Percentiles rank a stretch among this genome's conserved stretches.
phyloP scores from a whole-genome alignment of 1,140 invertebrate species.

The Oryctes rhinoceros region DNA sequence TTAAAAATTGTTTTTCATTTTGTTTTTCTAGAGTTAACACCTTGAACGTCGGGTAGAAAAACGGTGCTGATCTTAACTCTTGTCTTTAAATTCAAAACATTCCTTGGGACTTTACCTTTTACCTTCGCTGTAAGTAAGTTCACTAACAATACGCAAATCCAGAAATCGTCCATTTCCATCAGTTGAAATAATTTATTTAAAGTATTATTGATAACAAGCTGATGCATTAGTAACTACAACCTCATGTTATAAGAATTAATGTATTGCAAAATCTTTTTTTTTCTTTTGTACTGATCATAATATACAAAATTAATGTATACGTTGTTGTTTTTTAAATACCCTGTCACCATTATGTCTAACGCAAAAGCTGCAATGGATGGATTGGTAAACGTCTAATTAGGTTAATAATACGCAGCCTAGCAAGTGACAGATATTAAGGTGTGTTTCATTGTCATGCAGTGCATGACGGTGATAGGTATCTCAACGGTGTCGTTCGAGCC shows the following conservation, averaged over 20 bases:
- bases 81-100: too few species aligned
- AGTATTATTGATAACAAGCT: too few species aligned
- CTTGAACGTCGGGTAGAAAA: too few species aligned
- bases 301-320: neutral
- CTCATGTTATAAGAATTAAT: neutral
- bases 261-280: neutral
- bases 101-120: too few species aligned
- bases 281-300: neutral
- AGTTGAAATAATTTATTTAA: too few species aligned
- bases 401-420: neutral
- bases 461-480: neutral
- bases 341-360: neutral
- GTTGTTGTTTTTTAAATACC: neutral
- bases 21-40: too few species aligned
- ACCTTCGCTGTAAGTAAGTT: too few species aligned
- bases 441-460: neutral
- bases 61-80: too few species aligned
- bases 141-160: too few species aligned
- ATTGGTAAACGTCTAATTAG: neutral
- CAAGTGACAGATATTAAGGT: slow-evolving; percentile 25
- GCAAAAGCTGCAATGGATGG: neutral
- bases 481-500: neutral
- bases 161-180: too few species aligned
- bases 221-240: neutral
- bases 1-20: too few species aligned